phyloP scores from a whole-genome alignment of 2,113 vertebrate genomes.

The Brachionichthys hirsutus region DNA sequence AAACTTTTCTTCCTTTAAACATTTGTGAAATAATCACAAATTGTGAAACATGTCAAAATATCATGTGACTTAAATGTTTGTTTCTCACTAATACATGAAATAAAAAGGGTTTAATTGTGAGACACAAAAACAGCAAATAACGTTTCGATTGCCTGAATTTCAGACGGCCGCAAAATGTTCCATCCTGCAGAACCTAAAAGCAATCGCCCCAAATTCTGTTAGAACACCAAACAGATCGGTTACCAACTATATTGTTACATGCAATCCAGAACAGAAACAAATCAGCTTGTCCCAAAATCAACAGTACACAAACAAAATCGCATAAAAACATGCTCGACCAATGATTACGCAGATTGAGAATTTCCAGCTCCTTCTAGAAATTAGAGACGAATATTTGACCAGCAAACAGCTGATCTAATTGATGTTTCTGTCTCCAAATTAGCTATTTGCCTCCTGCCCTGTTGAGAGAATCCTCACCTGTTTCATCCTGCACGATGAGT shows the following conservation, averaged over 20 bases:
- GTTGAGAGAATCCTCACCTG: not conserved
- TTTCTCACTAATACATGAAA: not conserved
- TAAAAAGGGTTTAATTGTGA: not conserved
- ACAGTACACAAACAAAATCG: not conserved
- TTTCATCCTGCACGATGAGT: not conserved
- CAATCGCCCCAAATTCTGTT: not conserved
- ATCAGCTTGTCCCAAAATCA: not conserved
- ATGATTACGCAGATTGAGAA: not conserved
- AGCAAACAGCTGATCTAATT: not conserved
- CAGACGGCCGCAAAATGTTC: too few species aligned
- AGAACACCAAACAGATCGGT: not conserved
- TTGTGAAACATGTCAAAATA: not conserved
- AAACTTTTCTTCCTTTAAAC: not conserved
- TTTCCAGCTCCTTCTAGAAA: not conserved
- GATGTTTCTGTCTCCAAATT: not conserved
- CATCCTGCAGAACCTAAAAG: not conserved
- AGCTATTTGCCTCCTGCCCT: not conserved
- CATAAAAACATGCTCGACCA: not conserved
- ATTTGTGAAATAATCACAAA: not conserved
- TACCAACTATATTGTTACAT: not conserved
- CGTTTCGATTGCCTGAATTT: not conserved
- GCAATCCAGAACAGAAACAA: not conserved
- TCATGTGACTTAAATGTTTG: not conserved
- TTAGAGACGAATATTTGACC: not conserved
- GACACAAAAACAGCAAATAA: not conserved